Base-by-base conservation (phyloP, 2,888 invertebrate species). In the Bugulina stolonifera region DNA sequence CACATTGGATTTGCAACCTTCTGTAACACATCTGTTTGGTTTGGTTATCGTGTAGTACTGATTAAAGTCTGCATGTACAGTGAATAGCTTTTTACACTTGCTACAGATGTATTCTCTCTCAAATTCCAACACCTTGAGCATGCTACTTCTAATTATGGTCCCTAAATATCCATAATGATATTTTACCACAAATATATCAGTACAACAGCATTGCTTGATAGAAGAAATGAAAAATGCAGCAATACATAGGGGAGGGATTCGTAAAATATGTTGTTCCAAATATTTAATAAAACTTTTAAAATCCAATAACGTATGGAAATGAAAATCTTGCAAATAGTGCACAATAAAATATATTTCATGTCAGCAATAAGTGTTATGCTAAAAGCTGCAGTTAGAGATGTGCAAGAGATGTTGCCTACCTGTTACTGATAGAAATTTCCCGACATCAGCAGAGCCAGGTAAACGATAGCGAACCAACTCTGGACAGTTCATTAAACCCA, bases 71-170 rank as follows among this genome's bases (percentile, higher is more conserved):
- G 90, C 86, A 83, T 86, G 75, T 2, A 90, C 85, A 69, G 85
- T 82, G 77, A 89, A 88, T 58, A 88, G 85, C 83, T 88, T 87
- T 81, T 90, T 89, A 83, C 94, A 94, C 84, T 91, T 92, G 35
- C 87, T 84, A 81, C 94, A 94, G 22, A 88, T 86, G 84, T 90
- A 93, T 71, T 89, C 88, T 77, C 90, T 88, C 80, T 89, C 88
- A 81, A 89, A 89, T 84, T 93, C 92, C 72, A 93, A 83, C 86
- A 93, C 88, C 83, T 90, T 91, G 5, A 90, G 87, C 76, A 89
- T 88, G 0, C 91, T 90, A 64, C 90, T 90, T 81, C 93, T 85
- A 32, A 93, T 90, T 54, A 93, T 90, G 71, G 92, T 92, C 1
- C 82, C 84, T 80, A 74, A 25, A 74, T 74, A 22, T 69, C 14